Evolutionary conservation across 2,113 vertebrate genomes (phyloP), one percentile per base, ranked within the genome.

Genomic region (Pomatorhinus ruficollis): DNA sequence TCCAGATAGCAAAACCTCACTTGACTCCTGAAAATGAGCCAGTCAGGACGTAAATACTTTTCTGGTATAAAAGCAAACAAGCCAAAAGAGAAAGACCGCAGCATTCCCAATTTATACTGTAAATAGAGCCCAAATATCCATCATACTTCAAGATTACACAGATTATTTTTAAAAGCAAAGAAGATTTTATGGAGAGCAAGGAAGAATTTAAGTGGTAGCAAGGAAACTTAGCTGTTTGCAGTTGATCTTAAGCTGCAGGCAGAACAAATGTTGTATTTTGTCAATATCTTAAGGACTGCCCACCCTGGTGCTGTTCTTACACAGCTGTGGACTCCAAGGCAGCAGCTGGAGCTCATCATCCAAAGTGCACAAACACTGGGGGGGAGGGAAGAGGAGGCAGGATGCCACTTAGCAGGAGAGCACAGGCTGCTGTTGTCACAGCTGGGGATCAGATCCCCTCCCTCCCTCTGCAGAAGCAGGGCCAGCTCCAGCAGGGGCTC

Each of bases 231-330:
- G 23, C 28, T 65, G 11, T 35, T 22, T 42, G 47, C 54, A 87
- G 44, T 60, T 80, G 64, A 50, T 52, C 57, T 24, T 7, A 30
- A 52, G 63, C 25, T 86, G 12, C 61, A 75, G 27, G 28, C 40
- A 69, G 66, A 90, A 76, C 13, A 60, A 52, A 25, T 56, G 27
- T 4, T n/a, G 19, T 20, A 13, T 94, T 84, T 40, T 76, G 20
- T 20, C 9, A 27, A 0, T 11, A 20, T 61, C 23, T 15, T 19
- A 30, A 31, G 63, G 53, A 53, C n/a, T 33, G 23, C 60, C 88
- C 45, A 57, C 23, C 45, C 4, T 0, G n/a, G 33, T 0, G 0
- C 69, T 47, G 16, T 19, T 81, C 14, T 71, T n/a, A 28, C 20
- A 33, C 18, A 33, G 27, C 33, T 28, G 30, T 11, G 37, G n/a